These are phyloP conservation scores for Drosophila quinaria DNA, from an alignment of 2,888 invertebrate genomes.

Conservation along the genomic window DNA sequence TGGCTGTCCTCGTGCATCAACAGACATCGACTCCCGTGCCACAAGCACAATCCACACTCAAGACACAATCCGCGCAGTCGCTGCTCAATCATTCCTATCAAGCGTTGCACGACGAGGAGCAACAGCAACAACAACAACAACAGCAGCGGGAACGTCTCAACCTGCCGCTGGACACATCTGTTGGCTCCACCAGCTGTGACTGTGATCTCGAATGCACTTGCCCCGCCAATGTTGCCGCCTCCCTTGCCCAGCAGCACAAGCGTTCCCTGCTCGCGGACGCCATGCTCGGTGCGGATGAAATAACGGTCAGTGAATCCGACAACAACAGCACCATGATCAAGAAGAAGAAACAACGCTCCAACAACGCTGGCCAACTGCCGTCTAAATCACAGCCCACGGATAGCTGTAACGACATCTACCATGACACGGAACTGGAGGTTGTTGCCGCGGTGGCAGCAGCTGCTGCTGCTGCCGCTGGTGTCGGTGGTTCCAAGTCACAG, in stretches of 20 bases:
- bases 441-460: slow-evolving; percentile 31
- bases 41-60: slow-evolving; percentile 57
- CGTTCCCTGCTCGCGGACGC: slow-evolving; percentile 67
- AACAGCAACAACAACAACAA: slow-evolving; percentile 42
- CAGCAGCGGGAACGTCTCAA: slow-evolving; percentile 62
- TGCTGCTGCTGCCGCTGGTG: slow-evolving; percentile 45
- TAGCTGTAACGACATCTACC: slow-evolving; percentile 74
- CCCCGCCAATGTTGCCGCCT: slow-evolving; percentile 26
- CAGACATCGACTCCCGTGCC: slow-evolving; percentile 66
- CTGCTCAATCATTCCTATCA: slow-evolving; percentile 83
- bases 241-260: slow-evolving; percentile 51
- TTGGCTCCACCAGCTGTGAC: slow-evolving; percentile 70
- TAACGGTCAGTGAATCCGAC: slow-evolving; percentile 83
- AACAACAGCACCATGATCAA: slow-evolving; percentile 83
- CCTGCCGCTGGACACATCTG: slow-evolving; percentile 61
- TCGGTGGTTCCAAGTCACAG: slow-evolving; percentile 44
- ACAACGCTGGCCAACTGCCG: slow-evolving; percentile 53
- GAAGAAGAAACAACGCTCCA: slow-evolving; percentile 66
- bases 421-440: slow-evolving; percentile 68
- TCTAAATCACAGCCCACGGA: slow-evolving; percentile 52
- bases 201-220: slow-evolving; percentile 83
- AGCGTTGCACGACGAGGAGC: slow-evolving; percentile 74
- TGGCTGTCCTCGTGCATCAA: slow-evolving; percentile 81
- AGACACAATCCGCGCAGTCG: slow-evolving; percentile 78
- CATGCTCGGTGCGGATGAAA: slow-evolving; percentile 83